Evolutionary conservation across 2,113 vertebrate species (phyloP), one percentile per base, ranked within the genome.

Genomic region (Sciurus niger): DNA sequence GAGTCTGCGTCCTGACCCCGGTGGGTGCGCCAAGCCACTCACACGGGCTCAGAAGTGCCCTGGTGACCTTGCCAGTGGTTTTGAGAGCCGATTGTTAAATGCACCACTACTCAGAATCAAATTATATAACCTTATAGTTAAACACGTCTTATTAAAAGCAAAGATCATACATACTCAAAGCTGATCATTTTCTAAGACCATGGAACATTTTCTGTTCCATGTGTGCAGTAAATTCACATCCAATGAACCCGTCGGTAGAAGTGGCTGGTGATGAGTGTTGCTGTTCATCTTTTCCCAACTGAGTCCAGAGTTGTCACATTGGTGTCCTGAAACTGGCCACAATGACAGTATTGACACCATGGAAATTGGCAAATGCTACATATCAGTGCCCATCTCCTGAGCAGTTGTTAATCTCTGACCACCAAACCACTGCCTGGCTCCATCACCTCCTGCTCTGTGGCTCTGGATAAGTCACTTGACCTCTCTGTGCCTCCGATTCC

Each of bases 251-350:
- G 16, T 43, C 0, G 24, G 37, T 20, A 24, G 24, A 24, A 24
- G n/a, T 18, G 30, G 0, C 14, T 5, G 3, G 1, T 0, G 0
- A n/a, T 4, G 24, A 12, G 7, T 12, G 5, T 34, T 30, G 24
- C 9, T 1, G 13, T 58, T 16, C 34, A 11, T 16, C 18, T 16
- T 46, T 65, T 34, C 37, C 32, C 28, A 14, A 10, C 58, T 34
- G n/a, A 28, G 1, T 14, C 43, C 60, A 34, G 4, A 22, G 32
- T 18, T 6, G 48, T 92, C 90, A 20, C 25, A 2, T 16, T 14
- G 43, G 43, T n/a, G 34, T 63, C 73, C 79, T 37, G 34, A 80
- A 32, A 32, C 9, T 0, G 8, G 51, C 77, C 7, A 1, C 0
- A 1, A 4, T 2, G 48, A 58, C 55, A 40, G 37, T 28, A 24